These are phyloP conservation scores for Hoplodrina blanda DNA, from an alignment of 2,888 invertebrate species.

Conservation along the genomic window DNA sequence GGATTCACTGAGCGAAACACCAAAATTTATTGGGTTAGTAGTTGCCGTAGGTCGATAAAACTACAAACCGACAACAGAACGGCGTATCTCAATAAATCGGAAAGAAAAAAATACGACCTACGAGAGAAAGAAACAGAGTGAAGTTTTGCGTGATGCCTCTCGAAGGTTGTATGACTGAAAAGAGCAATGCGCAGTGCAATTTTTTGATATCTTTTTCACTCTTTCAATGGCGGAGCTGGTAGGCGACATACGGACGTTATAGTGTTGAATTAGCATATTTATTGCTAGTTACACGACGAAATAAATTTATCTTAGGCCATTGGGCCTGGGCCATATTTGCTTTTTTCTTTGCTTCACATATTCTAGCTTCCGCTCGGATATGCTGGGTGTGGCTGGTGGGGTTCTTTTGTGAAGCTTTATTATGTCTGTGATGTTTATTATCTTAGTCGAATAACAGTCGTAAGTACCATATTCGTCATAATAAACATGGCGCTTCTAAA, in stretches of 20 bases:
- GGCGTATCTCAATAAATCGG: slow-evolving; percentile 82
- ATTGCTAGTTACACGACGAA: slow-evolving; percentile 88
- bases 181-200: slow-evolving; percentile 90
- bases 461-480: slow-evolving; percentile 20
- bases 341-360: slow-evolving; percentile 74
- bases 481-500: slow-evolving; percentile 6
- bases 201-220: slow-evolving; percentile 90
- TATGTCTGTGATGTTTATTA: slow-evolving; percentile 24
- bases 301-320: slow-evolving; percentile 88
- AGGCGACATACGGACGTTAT: slow-evolving; percentile 90
- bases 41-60: slow-evolving; percentile 91
- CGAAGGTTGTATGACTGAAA: slow-evolving; percentile 87
- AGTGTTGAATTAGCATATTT: slow-evolving; percentile 90
- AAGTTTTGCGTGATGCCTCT: slow-evolving; percentile 79
- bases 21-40: slow-evolving; percentile 91
- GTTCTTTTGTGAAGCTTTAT: slow-evolving; percentile 31
- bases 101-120: slow-evolving; percentile 84
- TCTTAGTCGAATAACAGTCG: not conserved
- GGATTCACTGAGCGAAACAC: slow-evolving; percentile 90
- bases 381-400: slow-evolving; percentile 67
- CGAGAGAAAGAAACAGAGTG: slow-evolving; percentile 81
- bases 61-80: slow-evolving; percentile 79
- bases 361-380: slow-evolving; percentile 72
- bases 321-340: slow-evolving; percentile 79
- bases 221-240: slow-evolving; percentile 84